Evolutionary conservation across 2,113 vertebrate species (phyloP).

Genomic region (Melanerpes formicivorus): DNA sequence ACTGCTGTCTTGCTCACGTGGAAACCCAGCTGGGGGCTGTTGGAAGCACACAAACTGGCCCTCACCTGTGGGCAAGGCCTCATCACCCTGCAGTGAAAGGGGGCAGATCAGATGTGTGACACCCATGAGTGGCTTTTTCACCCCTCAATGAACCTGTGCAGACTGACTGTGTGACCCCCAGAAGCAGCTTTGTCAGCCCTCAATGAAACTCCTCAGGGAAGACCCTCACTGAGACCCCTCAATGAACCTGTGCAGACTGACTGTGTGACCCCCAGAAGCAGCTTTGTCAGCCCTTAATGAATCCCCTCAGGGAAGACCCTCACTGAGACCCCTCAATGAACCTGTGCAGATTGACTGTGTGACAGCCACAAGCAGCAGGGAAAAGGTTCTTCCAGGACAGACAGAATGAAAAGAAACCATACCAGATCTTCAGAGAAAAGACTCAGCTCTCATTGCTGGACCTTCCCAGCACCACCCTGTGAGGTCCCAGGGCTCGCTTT

Average conservation of each 20-base stretch:
- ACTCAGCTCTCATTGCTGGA: not conserved
- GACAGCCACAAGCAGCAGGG: accelerated
- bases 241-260: too few relatives aligned
- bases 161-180: too few relatives aligned
- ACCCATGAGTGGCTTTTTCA: not conserved
- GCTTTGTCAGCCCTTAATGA: too few relatives aligned
- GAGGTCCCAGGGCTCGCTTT: not conserved
- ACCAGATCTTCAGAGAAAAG: not conserved
- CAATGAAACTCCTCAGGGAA: too few relatives aligned
- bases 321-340: not conserved
- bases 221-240: too few relatives aligned
- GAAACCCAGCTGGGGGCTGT: not conserved
- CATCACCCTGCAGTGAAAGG: accelerated
- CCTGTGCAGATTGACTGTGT: accelerated
- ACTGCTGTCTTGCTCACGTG: accelerated
- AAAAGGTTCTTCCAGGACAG: not conserved
- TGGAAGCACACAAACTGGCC: not conserved
- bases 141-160: too few relatives aligned
- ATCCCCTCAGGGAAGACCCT: too few relatives aligned
- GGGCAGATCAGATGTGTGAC: accelerated
- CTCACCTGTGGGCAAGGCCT: not conserved
- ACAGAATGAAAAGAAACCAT: not conserved
- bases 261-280: too few relatives aligned
- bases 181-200: too few relatives aligned
- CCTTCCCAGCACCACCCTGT: not conserved